phyloP scores from a whole-genome alignment of 2,797 vertebrate species.

The Erethizon dorsatum region DNA sequence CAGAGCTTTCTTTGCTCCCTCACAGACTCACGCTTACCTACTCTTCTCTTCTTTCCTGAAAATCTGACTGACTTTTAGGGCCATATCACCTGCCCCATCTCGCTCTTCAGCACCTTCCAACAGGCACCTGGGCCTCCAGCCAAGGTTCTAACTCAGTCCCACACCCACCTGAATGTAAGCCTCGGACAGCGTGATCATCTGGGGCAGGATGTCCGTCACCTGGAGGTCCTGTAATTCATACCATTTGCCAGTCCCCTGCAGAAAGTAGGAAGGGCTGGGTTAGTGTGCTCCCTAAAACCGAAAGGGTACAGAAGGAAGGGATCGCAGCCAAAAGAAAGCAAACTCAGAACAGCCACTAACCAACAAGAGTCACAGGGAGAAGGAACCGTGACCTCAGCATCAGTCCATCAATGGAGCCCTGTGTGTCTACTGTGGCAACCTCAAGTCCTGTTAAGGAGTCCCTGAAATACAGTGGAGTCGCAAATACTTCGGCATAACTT shows the following conservation, averaged over 20 bases:
- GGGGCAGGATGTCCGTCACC: slow-evolving; percentile 97
- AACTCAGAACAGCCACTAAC: neutral
- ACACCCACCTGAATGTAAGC: slow-evolving; percentile 96
- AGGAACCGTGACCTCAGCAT: neutral
- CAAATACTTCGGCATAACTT: neutral
- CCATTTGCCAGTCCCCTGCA: slow-evolving; percentile 98
- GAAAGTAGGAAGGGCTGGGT: neutral
- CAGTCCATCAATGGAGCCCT: neutral
- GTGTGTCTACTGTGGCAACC: neutral
- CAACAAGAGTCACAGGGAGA: neutral
- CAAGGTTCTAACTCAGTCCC: neutral
- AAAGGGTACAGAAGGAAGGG: neutral
- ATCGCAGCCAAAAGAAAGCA: neutral
- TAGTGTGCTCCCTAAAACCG: slow-evolving; percentile 36
- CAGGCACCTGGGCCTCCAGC: neutral
- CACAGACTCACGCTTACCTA: neutral
- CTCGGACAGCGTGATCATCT: slow-evolving; percentile 99
- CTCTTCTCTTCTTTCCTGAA: slow-evolving; percentile 8
- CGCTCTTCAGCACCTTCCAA: neutral
- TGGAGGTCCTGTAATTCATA: slow-evolving; percentile 99
- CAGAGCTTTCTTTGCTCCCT: neutral
- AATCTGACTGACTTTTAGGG: neutral
- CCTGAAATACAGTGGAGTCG: neutral
- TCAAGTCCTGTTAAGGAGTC: neutral
- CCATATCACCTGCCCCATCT: neutral